Evolutionary conservation across 2,888 invertebrate genomes (phyloP).

Genomic region (Melanophora roralis): DNA sequence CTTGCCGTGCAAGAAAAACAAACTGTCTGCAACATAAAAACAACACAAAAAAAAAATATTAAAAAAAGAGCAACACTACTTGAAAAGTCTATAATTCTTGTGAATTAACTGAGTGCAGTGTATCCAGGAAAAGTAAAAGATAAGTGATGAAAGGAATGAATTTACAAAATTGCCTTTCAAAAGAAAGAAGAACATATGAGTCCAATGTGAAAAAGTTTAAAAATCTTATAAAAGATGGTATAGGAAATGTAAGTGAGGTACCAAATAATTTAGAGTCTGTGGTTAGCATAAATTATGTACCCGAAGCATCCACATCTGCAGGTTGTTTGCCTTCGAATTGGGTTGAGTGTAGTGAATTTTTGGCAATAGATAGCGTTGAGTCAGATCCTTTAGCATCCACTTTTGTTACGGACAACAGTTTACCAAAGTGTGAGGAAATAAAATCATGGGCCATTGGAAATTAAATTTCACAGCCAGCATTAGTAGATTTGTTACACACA

Average conservation of each 20-base stretch:
- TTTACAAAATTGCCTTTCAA: constrained; percentile 3
- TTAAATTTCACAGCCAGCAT: constrained; percentile 22
- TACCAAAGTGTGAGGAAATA: not conserved
- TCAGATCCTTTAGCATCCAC: not conserved
- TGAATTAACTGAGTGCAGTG: too few relatives aligned
- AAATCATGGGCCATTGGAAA: constrained; percentile 38
- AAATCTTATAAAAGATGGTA: not conserved
- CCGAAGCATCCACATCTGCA: not conserved
- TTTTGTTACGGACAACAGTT: not conserved
- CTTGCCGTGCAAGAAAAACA: too few relatives aligned
- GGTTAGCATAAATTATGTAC: not conserved
- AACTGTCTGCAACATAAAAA: too few relatives aligned
- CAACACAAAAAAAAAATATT: too few relatives aligned
- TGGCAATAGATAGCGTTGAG: not conserved
- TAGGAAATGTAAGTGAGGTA: not conserved
- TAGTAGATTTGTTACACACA: constrained; percentile 25
- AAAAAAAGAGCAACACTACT: too few relatives aligned
- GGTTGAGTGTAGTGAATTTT: not conserved
- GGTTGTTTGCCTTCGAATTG: not conserved
- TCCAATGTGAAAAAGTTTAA: not conserved
- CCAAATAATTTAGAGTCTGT: not conserved
- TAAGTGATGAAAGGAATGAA: too few relatives aligned
- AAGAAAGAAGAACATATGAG: not conserved
- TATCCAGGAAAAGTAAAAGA: too few relatives aligned
- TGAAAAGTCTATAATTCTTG: too few relatives aligned